These are phyloP conservation scores for Campoletis sonorensis DNA, from an alignment of 1,140 invertebrate genomes.

Conservation along the genomic window DNA sequence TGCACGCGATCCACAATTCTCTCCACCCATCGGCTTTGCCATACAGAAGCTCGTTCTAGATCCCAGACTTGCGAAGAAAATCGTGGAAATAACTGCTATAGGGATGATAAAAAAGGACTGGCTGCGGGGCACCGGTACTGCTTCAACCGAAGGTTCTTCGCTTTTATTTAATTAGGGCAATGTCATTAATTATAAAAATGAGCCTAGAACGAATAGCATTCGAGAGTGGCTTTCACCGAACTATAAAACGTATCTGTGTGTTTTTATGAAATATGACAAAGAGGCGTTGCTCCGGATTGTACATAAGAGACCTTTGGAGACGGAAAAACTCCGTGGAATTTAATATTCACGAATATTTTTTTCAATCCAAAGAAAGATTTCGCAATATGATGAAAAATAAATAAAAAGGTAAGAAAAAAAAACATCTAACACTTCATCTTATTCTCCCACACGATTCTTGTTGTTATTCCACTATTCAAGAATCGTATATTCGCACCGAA, in stretches of 20 bases:
- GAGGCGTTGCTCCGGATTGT: not conserved
- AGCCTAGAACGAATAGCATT: not conserved
- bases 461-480: constrained; percentile 6
- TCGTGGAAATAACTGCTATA: constrained; percentile 13
- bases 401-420: not conserved
- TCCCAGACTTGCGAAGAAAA: not conserved
- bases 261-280: not conserved
- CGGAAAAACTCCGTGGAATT: not conserved
- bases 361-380: not conserved
- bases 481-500: not conserved
- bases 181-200: constrained; percentile 17
- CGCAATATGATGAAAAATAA: not conserved
- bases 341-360: constrained; percentile 7
- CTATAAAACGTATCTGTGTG: not conserved
- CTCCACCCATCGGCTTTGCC: constrained; percentile 9
- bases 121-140: not conserved
- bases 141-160: not conserved
- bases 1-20: constrained; percentile 26
- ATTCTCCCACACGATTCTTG: not conserved
- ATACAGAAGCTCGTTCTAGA: not conserved
- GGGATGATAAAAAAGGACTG: not conserved
- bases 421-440: not conserved
- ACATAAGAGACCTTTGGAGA: not conserved
- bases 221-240: not conserved
- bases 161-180: constrained; percentile 9